Evolutionary conservation across 1,140 invertebrate species (phyloP).

Genomic region (Atta cephalotes): DNA sequence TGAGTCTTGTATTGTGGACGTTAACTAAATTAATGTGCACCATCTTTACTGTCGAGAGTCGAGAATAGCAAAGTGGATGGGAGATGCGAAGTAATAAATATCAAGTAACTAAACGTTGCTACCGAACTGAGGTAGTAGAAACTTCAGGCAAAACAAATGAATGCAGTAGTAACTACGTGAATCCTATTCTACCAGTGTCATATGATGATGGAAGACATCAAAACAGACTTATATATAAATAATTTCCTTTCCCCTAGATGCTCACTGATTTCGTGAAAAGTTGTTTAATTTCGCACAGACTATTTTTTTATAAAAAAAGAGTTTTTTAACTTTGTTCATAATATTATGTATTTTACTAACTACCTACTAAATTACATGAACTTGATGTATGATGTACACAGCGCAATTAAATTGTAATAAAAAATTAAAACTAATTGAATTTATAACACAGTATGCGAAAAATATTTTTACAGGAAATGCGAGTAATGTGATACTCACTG

Average conservation of each 20-base stretch:
- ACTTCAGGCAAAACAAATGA: conserved; percentile 46
- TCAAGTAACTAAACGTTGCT: conserved; percentile 26
- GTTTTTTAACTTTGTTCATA: neutral
- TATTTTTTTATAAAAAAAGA: neutral
- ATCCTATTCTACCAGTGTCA: conserved; percentile 19
- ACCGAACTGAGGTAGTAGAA: conserved; percentile 22
- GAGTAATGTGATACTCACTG: conserved; percentile 8
- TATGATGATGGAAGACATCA: conserved; percentile 22
- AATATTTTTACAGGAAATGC: neutral
- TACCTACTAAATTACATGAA: neutral
- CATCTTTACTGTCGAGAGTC: conserved; percentile 43
- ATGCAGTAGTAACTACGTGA: neutral
- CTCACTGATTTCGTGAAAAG: conserved; percentile 45
- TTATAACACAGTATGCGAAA: neutral
- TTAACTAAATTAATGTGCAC: conserved; percentile 53
- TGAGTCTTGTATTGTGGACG: neutral
- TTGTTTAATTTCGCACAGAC: conserved; percentile 21
- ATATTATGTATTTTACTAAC: conserved; percentile 3
- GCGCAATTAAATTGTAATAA: neutral
- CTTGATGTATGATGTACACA: neutral
- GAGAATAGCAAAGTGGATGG: conserved; percentile 29
- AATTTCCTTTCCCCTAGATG: conserved; percentile 15
- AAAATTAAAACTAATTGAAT: neutral
- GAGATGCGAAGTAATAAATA: conserved; percentile 42
- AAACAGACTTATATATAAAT: conserved; percentile 24